Base-by-base conservation (phyloP, 2,113 vertebrate species). In the Campylomormyrus numenius region DNA sequence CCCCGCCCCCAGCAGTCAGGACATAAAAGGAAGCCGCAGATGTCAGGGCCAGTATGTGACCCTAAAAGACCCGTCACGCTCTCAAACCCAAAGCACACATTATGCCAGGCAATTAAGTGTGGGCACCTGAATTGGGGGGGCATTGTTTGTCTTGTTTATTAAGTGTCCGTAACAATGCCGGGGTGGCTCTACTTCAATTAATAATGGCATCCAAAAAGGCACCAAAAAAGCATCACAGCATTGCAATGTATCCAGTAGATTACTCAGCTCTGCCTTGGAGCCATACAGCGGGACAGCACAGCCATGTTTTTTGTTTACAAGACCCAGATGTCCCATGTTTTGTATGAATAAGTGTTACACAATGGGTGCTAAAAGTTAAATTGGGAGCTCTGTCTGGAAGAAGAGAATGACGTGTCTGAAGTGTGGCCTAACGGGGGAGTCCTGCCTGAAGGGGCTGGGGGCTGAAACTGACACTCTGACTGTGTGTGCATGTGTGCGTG, bases 41-140 rank as follows among this genome's bases (percentile, higher is more conserved):
- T 90, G 87, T 86, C 90, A 88, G 90, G 84, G 74, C 87, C 52
- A 31, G 50, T 46, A 87, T 42, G 74, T 56, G 87, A 50, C 90
- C 88, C 88, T 90, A 62, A 88, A n/a, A 74, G 83, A 87, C 85
- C 89, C 88, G 80, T 56, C 85, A 27, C 35, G 45, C 31, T 89
- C 90, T 86, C 66, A 83, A 89, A 74, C 88, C 85, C 45, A 88
- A 53, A 91, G 84, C 56, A 85, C 50, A 58, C 88, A 89, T 89
- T 89, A 87, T 85, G 53, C 80, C 56, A 50, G 52, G 90, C 87
- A 90, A 50, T 90, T 88, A 88, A 88, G 48, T 19, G 39, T 13
- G 27, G 74, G 88, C 88, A 90, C 83, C 56, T 89, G 53, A 21
- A 80, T 66, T 46, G 35, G 80, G 84, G n/a, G 88, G 53, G 70